A percentile compares a stretch with the other conserved stretches of the same genome.
Evolutionary conservation across 2,888 invertebrate species (phyloP).

Genomic region (Galeopsomyia nigrocyanea): DNA sequence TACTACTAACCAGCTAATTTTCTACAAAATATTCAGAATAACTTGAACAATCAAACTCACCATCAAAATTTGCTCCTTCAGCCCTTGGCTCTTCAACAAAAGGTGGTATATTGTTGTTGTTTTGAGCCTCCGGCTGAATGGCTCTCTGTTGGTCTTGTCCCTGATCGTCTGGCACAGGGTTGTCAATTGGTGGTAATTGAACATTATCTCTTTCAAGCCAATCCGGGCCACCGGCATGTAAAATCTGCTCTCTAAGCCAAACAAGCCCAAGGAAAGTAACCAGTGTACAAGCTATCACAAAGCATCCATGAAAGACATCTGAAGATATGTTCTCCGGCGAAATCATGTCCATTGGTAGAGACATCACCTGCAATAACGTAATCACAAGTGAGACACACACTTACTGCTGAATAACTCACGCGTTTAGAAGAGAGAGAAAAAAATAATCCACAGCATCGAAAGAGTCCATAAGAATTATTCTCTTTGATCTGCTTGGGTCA

Average conservation of each 20-base stretch:
- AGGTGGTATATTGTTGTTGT: conserved; percentile 68
- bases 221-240: conserved; percentile 97
- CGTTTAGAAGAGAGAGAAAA: conserved; percentile 20
- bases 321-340: conserved; percentile 93
- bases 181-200: conserved; percentile 69
- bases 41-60: conserved; percentile 36
- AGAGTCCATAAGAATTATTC: not conserved
- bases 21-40: no score
- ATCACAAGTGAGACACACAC: conserved; percentile 4
- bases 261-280: conserved; percentile 97
- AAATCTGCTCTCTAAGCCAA: conserved; percentile 97
- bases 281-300: conserved; percentile 96
- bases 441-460: not conserved
- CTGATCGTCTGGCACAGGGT: conserved; percentile 61
- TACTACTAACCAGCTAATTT: no score
- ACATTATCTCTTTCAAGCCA: conserved; percentile 87
- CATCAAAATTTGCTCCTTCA: conserved; percentile 59
- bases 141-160: conserved; percentile 55
- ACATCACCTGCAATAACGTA: conserved; percentile 71
- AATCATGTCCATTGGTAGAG: conserved; percentile 91
- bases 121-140: conserved; percentile 58
- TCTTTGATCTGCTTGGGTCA: not conserved
- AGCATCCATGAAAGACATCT: conserved; percentile 96
- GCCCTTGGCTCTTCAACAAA: conserved; percentile 62
- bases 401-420: not conserved